Evolutionary conservation across 2,113 vertebrate genomes (phyloP), one percentile per base, ranked within the genome.

Genomic region (Melanerpes formicivorus): DNA sequence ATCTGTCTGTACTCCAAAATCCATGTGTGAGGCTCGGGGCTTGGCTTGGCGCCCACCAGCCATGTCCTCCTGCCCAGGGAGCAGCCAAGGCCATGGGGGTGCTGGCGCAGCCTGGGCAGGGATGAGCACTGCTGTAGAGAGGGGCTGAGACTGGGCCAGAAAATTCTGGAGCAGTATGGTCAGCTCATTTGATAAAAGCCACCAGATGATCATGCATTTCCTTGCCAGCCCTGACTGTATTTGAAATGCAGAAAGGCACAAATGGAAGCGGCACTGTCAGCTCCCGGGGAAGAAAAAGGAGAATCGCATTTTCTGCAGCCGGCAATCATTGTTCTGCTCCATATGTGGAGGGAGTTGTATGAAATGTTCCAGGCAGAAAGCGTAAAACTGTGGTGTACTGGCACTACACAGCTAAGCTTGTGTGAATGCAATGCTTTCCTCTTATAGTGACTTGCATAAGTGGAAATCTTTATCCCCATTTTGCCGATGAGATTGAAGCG

Each of bases 311-410:
- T 96, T 94, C 92, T 81, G 77, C 88, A 92, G 90, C 70, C 88
- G 92, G 90, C 84, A 88, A 73, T 94, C 46, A 84, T 95, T 90
- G 52, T 73, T 94, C 73, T 90, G 22, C 77, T 96, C 92, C 91
- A 93, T 96, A 95, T 96, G 94, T 84, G 80, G 90, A 95, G 42
- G 54, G 81, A 88, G 94, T 96, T 92, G 90, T 96, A 80, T 90
- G 83, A 95, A 95, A 79, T 79, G 93, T 87, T 96, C 95, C 80
- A 96, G 79, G 80, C 84, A 90, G 79, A 85, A 90, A 94, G 93
- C 90, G 71, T 93, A 95, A 95, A 95, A 84, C 70, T 37, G 82
- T 5, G 10, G 88, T 80, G 46, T 91, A 66, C 86, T 96, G 91
- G 90, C 86, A 94, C 34, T 19, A 65, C 87, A 64, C 86, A 90